Base-by-base conservation (phyloP, 2,797 vertebrate species). In the Monodelphis domestica region DNA sequence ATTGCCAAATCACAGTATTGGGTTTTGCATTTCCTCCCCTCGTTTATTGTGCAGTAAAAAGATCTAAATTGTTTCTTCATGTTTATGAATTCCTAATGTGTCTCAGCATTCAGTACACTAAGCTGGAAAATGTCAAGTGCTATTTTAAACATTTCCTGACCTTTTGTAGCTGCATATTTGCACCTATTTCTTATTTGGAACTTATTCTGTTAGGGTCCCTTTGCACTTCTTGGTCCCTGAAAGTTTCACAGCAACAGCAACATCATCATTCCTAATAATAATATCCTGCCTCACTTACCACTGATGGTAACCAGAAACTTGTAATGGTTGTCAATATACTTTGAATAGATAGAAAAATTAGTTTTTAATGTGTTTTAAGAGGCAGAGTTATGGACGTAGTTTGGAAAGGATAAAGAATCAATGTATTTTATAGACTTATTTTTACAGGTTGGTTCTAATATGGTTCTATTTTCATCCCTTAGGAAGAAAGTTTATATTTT, bases 71-170 rank as follows among this genome's bases (percentile, higher is more conserved):
- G 94, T 95, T 96, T 96, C 89, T 96, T 87, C 0, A 4, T 96
- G 92, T 98, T 98, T 97, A 97, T 97, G 94, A 97, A 98, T 97
- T 97, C 97, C 90, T 95, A 92, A 54, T 96, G 91, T 96, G 57
- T 94, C 94, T 98, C 96, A 97, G 96, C 93, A 96, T 96, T 97
- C 93, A 96, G 90, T 93, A 95, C 94, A 97, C 93, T 97, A 97
- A 98, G 97, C 89, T 96, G 94, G 96, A 96, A 97, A 97, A 97
- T 92, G 89, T 93, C 96, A 97, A 96, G 90, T 95, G 54, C 94
- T 95, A 96, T 98, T 97, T 97, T 96, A 98, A 96, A 95, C 78
- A 88, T 97, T 54, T 94, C 90, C 38, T 95, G 92, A 91, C 53
- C 45, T 95, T 89, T 96, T 90, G 97, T 91, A 95, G 95, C 96